Evolutionary conservation across 2,888 invertebrate genomes (phyloP).

Genomic region (Apoderus coryli): DNA sequence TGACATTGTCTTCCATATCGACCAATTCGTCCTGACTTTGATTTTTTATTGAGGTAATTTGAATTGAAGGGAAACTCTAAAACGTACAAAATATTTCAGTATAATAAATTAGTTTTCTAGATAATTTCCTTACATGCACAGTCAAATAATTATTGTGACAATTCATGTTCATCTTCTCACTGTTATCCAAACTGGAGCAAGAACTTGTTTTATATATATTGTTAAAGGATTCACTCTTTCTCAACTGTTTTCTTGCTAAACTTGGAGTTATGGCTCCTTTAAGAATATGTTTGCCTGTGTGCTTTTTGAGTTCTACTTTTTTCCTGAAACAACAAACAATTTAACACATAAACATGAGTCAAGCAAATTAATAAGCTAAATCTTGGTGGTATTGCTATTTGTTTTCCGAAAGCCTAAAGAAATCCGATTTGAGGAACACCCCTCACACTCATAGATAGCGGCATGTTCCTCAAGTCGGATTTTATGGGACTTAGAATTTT

Average conservation of each 20-base stretch:
- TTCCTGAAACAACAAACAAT: constrained; percentile 18
- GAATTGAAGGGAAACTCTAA: constrained; percentile 8
- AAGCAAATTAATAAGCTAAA: too few relatives aligned
- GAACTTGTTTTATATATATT: constrained; percentile 55
- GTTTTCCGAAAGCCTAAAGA: too few relatives aligned
- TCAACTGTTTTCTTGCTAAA: constrained; percentile 54
- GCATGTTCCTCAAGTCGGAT: too few relatives aligned
- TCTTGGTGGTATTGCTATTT: too few relatives aligned
- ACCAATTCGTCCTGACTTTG: constrained; percentile 49
- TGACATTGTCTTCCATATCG: constrained; percentile 20
- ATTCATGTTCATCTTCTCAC: constrained; percentile 34
- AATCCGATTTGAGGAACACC: too few relatives aligned
- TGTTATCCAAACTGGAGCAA: constrained; percentile 52
- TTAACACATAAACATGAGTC: not conserved
- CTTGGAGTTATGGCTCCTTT: constrained; percentile 72
- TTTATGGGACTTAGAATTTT: too few relatives aligned
- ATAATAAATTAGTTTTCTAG: not conserved
- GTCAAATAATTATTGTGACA: constrained; percentile 57
- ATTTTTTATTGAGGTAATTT: constrained; percentile 38
- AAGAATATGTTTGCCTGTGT: constrained; percentile 60
- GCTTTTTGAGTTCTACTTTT: constrained; percentile 25
- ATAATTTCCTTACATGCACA: constrained; percentile 46
- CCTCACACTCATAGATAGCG: too few relatives aligned
- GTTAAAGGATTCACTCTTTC: constrained; percentile 44
- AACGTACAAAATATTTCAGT: not conserved